Conservation (phyloP, 2,113 vertebrate species). For the Hippolais icterina region DNA sequence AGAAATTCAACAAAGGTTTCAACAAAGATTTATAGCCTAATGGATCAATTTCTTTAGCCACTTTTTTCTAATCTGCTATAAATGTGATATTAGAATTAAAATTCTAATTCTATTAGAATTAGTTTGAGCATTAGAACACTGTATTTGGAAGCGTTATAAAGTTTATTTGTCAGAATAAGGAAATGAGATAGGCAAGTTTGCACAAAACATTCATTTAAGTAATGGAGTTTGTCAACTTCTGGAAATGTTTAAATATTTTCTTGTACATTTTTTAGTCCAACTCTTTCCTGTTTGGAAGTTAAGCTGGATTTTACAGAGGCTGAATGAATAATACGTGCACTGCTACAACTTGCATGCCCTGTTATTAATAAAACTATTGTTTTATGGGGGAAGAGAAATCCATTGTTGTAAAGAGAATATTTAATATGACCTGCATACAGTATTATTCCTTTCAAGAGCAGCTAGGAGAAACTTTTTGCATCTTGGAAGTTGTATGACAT, state of each 20-base stretch:
- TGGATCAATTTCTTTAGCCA: not conserved
- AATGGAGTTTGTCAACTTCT: not conserved
- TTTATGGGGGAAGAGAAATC: not conserved
- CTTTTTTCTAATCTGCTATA: not conserved
- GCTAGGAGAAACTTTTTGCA: not conserved
- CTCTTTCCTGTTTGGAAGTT: not conserved
- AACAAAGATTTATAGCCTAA: not conserved
- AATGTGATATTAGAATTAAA: not conserved
- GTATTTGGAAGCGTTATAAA: not conserved
- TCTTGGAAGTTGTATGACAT: not conserved
- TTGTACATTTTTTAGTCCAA: not conserved
- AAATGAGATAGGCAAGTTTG: not conserved
- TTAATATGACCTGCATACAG: not conserved
- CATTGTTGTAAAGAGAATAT: not conserved
- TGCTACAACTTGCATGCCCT: not conserved
- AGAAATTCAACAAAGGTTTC: not conserved
- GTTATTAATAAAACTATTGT: not conserved
- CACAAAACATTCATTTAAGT: not conserved
- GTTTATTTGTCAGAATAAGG: not conserved
- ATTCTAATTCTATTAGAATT: not conserved
- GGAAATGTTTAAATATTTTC: not conserved
- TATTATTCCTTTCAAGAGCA: not conserved
- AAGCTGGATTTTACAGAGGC: not conserved
- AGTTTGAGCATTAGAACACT: not conserved
- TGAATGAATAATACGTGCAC: not conserved